Percentiles rank a stretch among this genome's conserved stretches.
These are phyloP conservation scores for Spea hammondii DNA, from an alignment of 2,797 vertebrate species.

Conservation along the genomic window DNA sequence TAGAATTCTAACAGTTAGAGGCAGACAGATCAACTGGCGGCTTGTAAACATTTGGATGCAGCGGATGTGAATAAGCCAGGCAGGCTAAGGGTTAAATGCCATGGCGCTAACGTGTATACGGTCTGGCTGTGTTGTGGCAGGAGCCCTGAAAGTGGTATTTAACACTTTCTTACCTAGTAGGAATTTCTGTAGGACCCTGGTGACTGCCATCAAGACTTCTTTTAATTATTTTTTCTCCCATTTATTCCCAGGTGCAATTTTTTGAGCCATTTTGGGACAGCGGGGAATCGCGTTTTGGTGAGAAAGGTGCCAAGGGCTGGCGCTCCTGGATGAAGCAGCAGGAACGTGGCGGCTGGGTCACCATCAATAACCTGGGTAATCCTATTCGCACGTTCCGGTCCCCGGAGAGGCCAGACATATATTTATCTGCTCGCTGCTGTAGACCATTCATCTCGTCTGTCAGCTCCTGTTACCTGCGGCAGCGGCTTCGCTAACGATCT, in stretches of 20 bases:
- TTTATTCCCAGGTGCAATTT: conserved; percentile 81
- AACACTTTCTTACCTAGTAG: too few species aligned
- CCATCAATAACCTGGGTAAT: conserved; percentile 75
- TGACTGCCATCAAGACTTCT: not conserved
- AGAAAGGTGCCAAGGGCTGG: conserved; percentile 89
- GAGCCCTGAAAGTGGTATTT: too few species aligned
- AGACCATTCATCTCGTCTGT: too few species aligned
- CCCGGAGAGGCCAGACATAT: not conserved
- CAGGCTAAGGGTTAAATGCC: too few species aligned
- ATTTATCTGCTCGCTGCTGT: not conserved
- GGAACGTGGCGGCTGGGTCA: conserved; percentile 90
- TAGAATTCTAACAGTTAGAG: too few species aligned
- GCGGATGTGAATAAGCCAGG: too few species aligned
- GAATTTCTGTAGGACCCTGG: not conserved
- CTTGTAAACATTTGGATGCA: too few species aligned
- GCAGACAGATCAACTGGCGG: too few species aligned
- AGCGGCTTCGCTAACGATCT: not conserved
- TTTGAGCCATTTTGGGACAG: conserved; percentile 99
- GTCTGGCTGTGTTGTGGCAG: too few species aligned
- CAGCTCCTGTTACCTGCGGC: too few species aligned
- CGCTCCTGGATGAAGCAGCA: conserved; percentile 94
- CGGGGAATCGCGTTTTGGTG: conserved; percentile 87
- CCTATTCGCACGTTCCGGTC: fast-evolving
- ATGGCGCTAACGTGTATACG: too few species aligned
- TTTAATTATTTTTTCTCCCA: not conserved